phyloP scores from a whole-genome alignment of 2,888 invertebrate genomes.

The Ichneumon xanthorius region DNA sequence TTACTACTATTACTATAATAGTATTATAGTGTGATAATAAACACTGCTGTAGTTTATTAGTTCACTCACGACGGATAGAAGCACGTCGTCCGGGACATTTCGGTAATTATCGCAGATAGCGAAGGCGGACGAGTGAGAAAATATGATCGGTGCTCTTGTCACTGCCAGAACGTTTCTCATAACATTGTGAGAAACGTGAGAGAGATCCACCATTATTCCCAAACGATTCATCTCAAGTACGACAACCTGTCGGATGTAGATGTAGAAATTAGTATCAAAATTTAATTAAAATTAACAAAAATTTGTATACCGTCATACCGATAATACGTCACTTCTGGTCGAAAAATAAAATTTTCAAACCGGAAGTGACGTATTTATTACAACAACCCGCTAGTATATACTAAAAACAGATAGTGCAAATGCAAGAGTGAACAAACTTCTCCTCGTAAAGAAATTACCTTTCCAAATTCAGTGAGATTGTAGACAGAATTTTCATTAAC shows the following conservation, averaged over 20 bases:
- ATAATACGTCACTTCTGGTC: not conserved
- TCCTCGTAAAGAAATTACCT: slow-evolving; percentile 75
- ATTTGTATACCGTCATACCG: no score
- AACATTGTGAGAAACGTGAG: slow-evolving; percentile 87
- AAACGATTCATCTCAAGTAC: slow-evolving; percentile 88
- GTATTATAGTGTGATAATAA: no score
- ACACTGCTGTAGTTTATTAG: slow-evolving; percentile 70
- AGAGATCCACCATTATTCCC: slow-evolving; percentile 88
- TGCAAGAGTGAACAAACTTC: slow-evolving; percentile 6
- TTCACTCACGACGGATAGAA: slow-evolving; percentile 85
- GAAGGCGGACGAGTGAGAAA: slow-evolving; percentile 88
- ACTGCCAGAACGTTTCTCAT: slow-evolving; percentile 86
- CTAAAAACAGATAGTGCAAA: no score
- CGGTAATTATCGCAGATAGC: slow-evolving; percentile 85
- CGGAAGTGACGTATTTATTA: not conserved
- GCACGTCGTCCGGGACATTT: slow-evolving; percentile 88
- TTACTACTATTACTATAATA: no score
- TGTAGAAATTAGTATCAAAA: not conserved
- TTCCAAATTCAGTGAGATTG: slow-evolving; percentile 84
- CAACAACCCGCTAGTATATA: no score
- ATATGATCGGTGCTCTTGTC: slow-evolving; percentile 87
- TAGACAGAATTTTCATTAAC: slow-evolving; percentile 76
- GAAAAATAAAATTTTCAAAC: not conserved
- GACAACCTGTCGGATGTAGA: slow-evolving; percentile 83
- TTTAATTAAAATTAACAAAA: not conserved